phyloP scores from a whole-genome alignment of 2,888 invertebrate species.

The Aphidius colemani region DNA sequence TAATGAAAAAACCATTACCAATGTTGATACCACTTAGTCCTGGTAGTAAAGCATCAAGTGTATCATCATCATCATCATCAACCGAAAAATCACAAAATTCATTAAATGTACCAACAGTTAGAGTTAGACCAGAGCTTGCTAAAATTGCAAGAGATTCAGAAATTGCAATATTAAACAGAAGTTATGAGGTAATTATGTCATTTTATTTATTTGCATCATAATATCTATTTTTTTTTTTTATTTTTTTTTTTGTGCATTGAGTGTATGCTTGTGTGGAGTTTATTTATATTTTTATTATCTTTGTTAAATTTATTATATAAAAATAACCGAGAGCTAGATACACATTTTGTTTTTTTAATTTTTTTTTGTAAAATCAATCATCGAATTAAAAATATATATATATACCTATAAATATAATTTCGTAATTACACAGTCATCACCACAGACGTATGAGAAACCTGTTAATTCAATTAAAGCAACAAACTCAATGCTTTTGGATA shows the following conservation, averaged over 20 bases:
- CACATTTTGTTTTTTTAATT: too few relatives aligned
- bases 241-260: not conserved
- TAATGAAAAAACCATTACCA: conserved; percentile 49
- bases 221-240: too few relatives aligned
- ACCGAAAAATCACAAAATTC: conserved; percentile 43
- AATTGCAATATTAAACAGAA: conserved; percentile 50
- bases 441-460: conserved; percentile 42
- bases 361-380: not conserved
- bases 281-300: conserved; percentile 9
- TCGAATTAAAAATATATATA: not conserved
- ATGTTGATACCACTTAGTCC: conserved; percentile 53
- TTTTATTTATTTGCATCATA: too few relatives aligned
- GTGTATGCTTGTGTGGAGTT: not conserved
- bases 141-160: conserved; percentile 54
- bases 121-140: conserved; percentile 54
- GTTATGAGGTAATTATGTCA: conserved; percentile 44
- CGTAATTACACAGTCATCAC: conserved; percentile 50
- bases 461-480: conserved; percentile 65
- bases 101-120: conserved; percentile 52
- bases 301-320: not conserved
- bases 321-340: conserved; percentile 21
- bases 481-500: conserved; percentile 81
- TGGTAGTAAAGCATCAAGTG: conserved; percentile 32
- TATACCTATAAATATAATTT: conserved; percentile 25
- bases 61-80: conserved; percentile 32